phyloP scores from a whole-genome alignment of 2,113 vertebrate species.

The Anguilla japonica region DNA sequence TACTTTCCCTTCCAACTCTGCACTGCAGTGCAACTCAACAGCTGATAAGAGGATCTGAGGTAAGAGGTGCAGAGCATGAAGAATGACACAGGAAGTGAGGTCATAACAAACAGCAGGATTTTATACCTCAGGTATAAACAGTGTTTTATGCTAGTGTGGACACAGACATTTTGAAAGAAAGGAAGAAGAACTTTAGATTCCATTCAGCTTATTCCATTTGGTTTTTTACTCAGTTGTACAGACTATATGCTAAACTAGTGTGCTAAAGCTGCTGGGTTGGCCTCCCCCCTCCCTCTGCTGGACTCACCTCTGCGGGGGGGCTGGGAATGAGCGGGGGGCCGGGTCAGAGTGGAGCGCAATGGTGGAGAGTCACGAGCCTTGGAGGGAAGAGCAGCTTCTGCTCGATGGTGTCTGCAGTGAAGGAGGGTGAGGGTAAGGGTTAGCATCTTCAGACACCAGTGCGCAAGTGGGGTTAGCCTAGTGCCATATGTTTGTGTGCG shows the following conservation, averaged over 20 bases:
- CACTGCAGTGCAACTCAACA: background rate
- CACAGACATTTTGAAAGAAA: background rate
- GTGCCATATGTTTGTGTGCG: background rate
- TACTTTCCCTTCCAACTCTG: background rate
- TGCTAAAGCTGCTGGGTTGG: too few relatives aligned
- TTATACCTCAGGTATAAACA: background rate
- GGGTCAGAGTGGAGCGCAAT: conserved; percentile 57
- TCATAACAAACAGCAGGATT: background rate
- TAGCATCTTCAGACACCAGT: background rate
- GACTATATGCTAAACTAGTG: too few relatives aligned
- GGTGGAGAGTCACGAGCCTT: conserved; percentile 67
- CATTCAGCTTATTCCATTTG: too few relatives aligned
- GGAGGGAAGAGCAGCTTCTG: conserved; percentile 49
- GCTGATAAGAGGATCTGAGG: background rate
- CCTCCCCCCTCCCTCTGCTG: background rate
- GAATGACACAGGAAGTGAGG: background rate
- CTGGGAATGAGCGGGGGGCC: conserved; percentile 44
- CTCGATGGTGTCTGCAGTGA: conserved; percentile 50
- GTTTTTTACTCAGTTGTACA: too few relatives aligned
- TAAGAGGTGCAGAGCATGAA: background rate
- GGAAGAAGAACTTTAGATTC: too few relatives aligned
- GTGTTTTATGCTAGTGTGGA: background rate
- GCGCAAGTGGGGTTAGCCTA: background rate
- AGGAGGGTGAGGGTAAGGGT: background rate
- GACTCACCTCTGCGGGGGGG: conserved; percentile 64